Percentiles rank a stretch among this genome's conserved stretches.
These are phyloP conservation scores for Teleogryllus occipitalis DNA, from an alignment of 1,140 invertebrate species.

Conservation along the genomic window DNA sequence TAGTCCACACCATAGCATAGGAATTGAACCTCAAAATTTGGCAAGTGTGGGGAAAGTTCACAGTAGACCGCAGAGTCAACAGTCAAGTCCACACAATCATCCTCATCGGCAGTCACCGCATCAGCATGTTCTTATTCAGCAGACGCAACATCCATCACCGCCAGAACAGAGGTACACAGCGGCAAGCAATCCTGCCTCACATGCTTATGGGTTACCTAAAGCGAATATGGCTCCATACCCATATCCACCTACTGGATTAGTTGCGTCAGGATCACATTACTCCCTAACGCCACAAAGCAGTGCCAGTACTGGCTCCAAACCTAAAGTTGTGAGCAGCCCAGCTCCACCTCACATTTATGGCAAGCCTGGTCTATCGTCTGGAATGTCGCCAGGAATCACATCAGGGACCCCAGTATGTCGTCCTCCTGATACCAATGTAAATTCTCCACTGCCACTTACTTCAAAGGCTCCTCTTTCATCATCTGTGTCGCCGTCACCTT, in stretches of 20 bases:
- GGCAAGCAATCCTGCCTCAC: constrained; percentile 15
- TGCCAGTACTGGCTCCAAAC: constrained; percentile 43
- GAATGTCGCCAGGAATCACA: constrained; percentile 42
- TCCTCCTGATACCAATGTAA: constrained; percentile 37
- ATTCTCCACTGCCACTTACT: constrained; percentile 49
- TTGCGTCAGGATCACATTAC: constrained; percentile 25
- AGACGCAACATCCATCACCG: constrained; percentile 25
- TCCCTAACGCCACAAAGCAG: constrained; percentile 32
- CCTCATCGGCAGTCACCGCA: constrained; percentile 30
- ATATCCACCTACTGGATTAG: constrained; percentile 24
- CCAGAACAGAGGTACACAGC: constrained; percentile 23
- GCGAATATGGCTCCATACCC: constrained; percentile 30
- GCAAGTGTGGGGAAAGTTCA: constrained; percentile 29
- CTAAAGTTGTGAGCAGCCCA: constrained; percentile 69
- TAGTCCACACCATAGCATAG: constrained; percentile 27
- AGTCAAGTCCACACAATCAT: constrained; percentile 23
- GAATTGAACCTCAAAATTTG: constrained; percentile 24
- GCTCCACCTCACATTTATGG: constrained; percentile 70
- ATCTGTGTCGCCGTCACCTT: constrained; percentile 37
- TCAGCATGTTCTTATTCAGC: constrained; percentile 19
- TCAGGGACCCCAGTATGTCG: constrained; percentile 51
- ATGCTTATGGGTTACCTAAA: constrained; percentile 24
- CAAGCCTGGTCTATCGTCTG: constrained; percentile 43
- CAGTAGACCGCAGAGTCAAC: constrained; percentile 23
- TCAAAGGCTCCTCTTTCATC: constrained; percentile 59